phyloP scores from a whole-genome alignment of 2,797 vertebrate genomes.

The Dendrocincla fuliginosa region DNA sequence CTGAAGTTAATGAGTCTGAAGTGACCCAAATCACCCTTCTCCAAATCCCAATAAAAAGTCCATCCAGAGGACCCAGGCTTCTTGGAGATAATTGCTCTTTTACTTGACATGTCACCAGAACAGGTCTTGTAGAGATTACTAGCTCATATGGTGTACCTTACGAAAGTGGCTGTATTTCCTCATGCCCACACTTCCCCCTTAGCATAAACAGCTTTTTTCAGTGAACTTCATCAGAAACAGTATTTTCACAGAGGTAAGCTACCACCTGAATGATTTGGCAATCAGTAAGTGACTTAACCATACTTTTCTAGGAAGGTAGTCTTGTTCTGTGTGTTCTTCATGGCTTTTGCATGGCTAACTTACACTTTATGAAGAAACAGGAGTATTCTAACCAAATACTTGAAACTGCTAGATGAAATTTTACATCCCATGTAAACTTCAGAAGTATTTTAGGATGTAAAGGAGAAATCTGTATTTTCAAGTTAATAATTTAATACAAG shows the following conservation, averaged over 20 bases:
- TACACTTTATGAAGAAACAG: not conserved
- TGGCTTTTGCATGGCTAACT: conserved; percentile 39
- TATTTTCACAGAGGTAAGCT: not conserved
- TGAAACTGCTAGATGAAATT: not conserved
- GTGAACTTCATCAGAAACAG: not conserved
- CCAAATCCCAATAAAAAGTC: not conserved
- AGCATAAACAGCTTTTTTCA: not conserved
- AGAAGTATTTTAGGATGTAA: not conserved
- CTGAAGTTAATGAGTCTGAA: not conserved
- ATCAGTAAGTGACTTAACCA: not conserved
- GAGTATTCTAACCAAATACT: not conserved
- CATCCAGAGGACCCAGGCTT: not conserved
- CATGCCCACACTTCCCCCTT: not conserved
- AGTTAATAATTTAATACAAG: not conserved
- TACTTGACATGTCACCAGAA: not conserved
- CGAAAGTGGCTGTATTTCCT: not conserved
- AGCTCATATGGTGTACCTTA: not conserved
- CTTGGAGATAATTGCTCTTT: not conserved
- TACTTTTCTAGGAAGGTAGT: not conserved
- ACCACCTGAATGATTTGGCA: not conserved
- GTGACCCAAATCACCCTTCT: not conserved
- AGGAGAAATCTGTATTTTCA: not conserved
- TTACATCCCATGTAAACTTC: not conserved
- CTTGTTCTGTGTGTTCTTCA: not conserved
- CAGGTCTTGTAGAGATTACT: not conserved